Percentiles rank a stretch among this genome's conserved stretches.
Conservation (phyloP, 2,888 invertebrate species). For the Agrenia bidenticulata region DNA sequence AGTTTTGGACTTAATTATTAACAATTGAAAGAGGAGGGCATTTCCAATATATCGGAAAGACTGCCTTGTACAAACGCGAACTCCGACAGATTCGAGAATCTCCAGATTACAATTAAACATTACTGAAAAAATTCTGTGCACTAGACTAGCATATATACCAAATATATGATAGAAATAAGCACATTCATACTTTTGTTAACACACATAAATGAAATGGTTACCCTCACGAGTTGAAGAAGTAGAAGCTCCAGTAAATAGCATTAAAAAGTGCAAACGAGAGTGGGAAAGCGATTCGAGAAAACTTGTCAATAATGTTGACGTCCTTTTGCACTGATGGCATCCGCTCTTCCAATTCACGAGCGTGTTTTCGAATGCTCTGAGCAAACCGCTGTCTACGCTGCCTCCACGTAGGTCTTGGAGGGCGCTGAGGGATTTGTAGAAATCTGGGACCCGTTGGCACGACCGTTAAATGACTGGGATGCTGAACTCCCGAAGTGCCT, state of each 20-base stretch:
- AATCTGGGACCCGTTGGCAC: conserved; percentile 32
- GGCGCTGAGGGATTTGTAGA: conserved; percentile 24
- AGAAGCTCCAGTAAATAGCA: conserved; percentile 62
- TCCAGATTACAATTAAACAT: no score
- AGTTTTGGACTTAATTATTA: no score
- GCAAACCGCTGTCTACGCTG: conserved; percentile 52
- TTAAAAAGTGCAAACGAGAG: conserved; percentile 63
- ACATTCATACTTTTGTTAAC: no score
- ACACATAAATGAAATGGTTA: background rate
- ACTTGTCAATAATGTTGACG: conserved; percentile 63
- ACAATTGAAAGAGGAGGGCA: no score
- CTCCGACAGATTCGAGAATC: no score
- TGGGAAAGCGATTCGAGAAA: conserved; percentile 62
- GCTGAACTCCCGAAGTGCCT: conserved; percentile 44
- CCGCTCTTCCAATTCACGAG: conserved; percentile 43
- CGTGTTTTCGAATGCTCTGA: conserved; percentile 48
- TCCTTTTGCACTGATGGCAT: conserved; percentile 58
- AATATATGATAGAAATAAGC: no score
- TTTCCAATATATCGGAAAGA: no score
- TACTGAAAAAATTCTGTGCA: no score
- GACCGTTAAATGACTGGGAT: conserved; percentile 37
- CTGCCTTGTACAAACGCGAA: no score
- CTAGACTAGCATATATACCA: no score
- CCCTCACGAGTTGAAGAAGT: conserved; percentile 53
- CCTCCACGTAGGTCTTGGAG: conserved; percentile 49